A percentile compares a stretch with the other conserved stretches of the same genome.
Conservation (phyloP, 2,113 vertebrate genomes). For the Fulmarus glacialis region DNA sequence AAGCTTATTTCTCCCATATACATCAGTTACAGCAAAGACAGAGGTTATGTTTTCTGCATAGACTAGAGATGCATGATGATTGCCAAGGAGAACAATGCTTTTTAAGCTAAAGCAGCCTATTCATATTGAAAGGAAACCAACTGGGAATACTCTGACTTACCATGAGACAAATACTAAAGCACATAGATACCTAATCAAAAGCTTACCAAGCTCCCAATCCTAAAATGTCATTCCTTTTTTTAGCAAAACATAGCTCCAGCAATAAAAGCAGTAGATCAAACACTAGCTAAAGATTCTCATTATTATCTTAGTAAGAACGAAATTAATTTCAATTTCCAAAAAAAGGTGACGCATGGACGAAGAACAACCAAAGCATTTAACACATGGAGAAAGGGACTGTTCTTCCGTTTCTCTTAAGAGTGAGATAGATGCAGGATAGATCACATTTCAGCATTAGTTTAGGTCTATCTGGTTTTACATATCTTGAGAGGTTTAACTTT, state of each 20-base stretch:
- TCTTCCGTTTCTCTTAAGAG: background rate
- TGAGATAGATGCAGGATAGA: background rate
- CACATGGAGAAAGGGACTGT: background rate
- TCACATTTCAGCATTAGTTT: background rate
- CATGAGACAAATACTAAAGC: background rate
- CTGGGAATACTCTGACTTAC: background rate
- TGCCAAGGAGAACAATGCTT: background rate
- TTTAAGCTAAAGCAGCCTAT: background rate
- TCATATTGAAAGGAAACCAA: background rate
- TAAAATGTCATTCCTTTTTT: background rate
- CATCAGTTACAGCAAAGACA: background rate
- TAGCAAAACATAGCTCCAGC: background rate
- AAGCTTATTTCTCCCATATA: background rate
- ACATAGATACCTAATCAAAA: background rate
- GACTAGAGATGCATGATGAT: background rate
- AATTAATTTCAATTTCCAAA: background rate
- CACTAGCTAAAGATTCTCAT: background rate
- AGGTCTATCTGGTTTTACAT: background rate
- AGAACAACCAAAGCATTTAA: background rate
- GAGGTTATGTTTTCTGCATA: background rate
- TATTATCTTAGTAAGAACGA: background rate
- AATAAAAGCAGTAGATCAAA: background rate
- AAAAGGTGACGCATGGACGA: background rate
- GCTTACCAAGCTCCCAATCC: background rate
- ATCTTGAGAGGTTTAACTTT: background rate